These are phyloP conservation scores for Labeo rohita DNA, from an alignment of 2,113 vertebrate species.

Conservation along the genomic window DNA sequence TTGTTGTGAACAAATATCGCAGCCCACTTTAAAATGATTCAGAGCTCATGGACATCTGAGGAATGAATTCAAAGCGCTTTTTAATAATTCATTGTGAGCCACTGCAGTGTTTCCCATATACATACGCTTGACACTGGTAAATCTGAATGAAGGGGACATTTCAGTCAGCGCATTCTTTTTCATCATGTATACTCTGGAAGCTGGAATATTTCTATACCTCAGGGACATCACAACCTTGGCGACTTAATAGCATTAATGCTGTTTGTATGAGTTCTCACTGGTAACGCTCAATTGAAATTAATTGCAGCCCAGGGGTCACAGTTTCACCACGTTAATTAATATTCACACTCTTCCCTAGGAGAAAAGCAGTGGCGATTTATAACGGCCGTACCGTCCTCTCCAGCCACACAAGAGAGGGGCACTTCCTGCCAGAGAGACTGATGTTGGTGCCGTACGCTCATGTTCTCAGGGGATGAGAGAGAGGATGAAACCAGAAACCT, in stretches of 20 bases:
- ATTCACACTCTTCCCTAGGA: constrained; percentile 17
- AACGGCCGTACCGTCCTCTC: background rate
- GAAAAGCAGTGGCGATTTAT: constrained; percentile 2
- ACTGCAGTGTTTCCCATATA: background rate
- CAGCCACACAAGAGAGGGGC: background rate
- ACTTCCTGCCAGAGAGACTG: background rate
- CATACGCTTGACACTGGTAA: background rate
- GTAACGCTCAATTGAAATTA: constrained; percentile 20
- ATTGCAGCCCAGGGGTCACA: constrained; percentile 7
- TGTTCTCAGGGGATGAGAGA: constrained; percentile 6
- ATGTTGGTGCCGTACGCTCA: background rate
- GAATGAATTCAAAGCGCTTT: background rate
- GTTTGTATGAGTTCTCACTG: background rate
- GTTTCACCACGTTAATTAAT: constrained; percentile 37
- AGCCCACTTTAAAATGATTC: background rate
- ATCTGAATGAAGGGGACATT: background rate
- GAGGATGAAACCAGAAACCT: constrained; percentile 30
- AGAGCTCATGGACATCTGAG: background rate
- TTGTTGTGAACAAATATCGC: background rate
- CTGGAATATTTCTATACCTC: constrained; percentile 19
- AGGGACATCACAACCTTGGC: constrained; percentile 22
- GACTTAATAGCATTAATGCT: constrained; percentile 13
- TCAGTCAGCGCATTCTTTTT: constrained; percentile 1
- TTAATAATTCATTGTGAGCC: background rate
- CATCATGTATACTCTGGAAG: background rate